These are phyloP conservation scores for Anhinga anhinga DNA, from an alignment of 2,113 vertebrate species.

Conservation along the genomic window DNA sequence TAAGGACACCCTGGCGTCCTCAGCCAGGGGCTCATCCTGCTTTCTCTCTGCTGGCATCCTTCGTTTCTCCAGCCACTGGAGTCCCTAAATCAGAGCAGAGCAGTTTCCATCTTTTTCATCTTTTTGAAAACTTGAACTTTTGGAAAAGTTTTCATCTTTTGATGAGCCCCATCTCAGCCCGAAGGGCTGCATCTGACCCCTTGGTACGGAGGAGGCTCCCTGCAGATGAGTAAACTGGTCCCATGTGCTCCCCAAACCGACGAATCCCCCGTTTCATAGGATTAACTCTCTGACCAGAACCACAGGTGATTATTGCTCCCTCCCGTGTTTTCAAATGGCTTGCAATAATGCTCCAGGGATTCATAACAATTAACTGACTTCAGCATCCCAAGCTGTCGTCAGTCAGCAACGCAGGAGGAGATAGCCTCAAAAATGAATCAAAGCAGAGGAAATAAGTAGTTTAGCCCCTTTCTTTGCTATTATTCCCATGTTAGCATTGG, in stretches of 20 bases:
- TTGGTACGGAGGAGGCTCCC: accelerated
- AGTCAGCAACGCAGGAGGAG: neutral
- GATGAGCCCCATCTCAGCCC: neutral
- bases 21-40: neutral
- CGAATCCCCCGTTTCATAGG: neutral
- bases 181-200: neutral
- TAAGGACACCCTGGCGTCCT: accelerated
- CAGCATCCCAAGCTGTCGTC: neutral
- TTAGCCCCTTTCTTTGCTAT: neutral
- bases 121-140: too few relatives aligned
- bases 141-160: too few relatives aligned
- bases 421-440: neutral
- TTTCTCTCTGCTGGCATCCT: accelerated
- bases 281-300: neutral
- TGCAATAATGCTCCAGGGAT: neutral
- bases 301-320: conserved; percentile 16
- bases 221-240: neutral
- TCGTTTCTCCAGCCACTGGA: neutral
- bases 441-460: neutral
- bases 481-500: neutral
- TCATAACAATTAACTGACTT: neutral
- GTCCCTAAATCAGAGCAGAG: neutral
- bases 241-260: neutral
- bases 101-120: neutral
- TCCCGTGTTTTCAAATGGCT: neutral